A percentile compares a stretch with the other conserved stretches of the same genome.
Conservation (phyloP, 2,888 invertebrate species). For the Drosophila sordidula region DNA sequence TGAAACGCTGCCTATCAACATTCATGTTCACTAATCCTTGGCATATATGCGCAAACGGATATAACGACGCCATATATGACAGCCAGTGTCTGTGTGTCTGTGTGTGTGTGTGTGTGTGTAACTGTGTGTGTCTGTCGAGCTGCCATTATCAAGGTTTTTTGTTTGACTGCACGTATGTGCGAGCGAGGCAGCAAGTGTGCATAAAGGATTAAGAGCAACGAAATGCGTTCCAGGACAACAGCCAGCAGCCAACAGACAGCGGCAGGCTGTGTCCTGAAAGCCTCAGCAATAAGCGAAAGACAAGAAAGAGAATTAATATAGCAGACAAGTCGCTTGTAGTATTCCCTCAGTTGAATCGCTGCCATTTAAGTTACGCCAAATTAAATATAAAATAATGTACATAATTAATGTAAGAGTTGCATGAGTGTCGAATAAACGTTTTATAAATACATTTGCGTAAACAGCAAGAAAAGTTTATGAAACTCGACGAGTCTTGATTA, state of each 20-base stretch:
- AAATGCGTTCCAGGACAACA: conserved; percentile 50
- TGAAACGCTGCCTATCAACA: conserved; percentile 73
- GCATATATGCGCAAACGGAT: conserved; percentile 75
- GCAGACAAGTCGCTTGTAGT: conserved; percentile 23
- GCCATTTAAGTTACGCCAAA: conserved; percentile 1
- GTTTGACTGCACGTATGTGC: conserved; percentile 43
- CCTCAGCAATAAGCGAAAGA: conserved; percentile 16
- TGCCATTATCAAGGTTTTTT: conserved; percentile 75
- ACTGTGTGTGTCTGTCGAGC: conserved; percentile 31
- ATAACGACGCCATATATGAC: conserved; percentile 48
- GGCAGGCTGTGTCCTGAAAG: conserved; percentile 17
- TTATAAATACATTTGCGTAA: not conserved
- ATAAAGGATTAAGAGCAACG: conserved; percentile 72
- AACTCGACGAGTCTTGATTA: not conserved
- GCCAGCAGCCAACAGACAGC: not conserved
- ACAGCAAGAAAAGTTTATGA: not conserved
- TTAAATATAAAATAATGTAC: conserved; percentile 12
- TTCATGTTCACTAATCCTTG: conserved; percentile 74
- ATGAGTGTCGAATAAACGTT: not conserved
- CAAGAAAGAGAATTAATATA: conserved; percentile 36
- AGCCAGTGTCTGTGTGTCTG: conserved; percentile 23
- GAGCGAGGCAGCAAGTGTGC: conserved; percentile 42
- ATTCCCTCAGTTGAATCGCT: conserved; percentile 9
- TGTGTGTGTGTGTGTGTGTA: conserved; percentile 18
- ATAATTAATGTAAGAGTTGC: not conserved